Evolutionary conservation across 2,797 vertebrate species (phyloP).

Genomic region (Pipistrellus pipistrellus): DNA sequence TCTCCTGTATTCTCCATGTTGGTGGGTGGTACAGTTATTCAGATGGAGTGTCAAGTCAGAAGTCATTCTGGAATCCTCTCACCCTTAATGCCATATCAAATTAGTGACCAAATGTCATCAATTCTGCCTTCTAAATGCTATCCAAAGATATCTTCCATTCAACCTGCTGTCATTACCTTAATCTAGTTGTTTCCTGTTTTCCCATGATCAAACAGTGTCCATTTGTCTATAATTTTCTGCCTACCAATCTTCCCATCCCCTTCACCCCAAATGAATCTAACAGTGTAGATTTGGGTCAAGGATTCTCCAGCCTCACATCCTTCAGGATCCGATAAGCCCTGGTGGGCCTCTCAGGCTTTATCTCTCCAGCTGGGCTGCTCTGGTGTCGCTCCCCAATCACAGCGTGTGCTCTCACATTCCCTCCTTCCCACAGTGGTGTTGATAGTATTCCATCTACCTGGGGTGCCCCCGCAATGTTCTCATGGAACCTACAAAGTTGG

Average conservation of each 20-base stretch:
- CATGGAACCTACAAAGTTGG: not conserved
- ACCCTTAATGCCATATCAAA: not conserved
- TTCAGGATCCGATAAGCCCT: not conserved
- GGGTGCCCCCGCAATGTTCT: not conserved
- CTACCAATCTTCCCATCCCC: not conserved
- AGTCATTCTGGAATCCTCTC: slow-evolving; percentile 3
- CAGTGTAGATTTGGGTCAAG: not conserved
- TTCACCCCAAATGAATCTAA: not conserved
- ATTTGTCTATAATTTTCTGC: not conserved
- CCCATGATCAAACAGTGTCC: not conserved
- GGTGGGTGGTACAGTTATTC: not conserved
- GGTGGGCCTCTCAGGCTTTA: not conserved
- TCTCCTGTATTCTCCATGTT: slow-evolving; percentile 20
- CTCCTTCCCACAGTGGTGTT: not conserved
- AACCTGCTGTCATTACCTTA: not conserved
- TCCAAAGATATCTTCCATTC: not conserved
- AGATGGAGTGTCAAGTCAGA: slow-evolving; percentile 35
- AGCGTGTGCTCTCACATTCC: not conserved
- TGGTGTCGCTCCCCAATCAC: not conserved
- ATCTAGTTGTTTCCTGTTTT: not conserved
- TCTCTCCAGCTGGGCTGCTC: not conserved
- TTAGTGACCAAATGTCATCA: not conserved
- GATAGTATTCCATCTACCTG: not conserved
- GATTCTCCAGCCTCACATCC: slow-evolving; percentile 5
- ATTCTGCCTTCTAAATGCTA: slow-evolving; percentile 10